Evolutionary conservation across 2,888 invertebrate genomes (phyloP), one percentile per base, ranked within the genome.

Genomic region (Mylabris sibirica): DNA sequence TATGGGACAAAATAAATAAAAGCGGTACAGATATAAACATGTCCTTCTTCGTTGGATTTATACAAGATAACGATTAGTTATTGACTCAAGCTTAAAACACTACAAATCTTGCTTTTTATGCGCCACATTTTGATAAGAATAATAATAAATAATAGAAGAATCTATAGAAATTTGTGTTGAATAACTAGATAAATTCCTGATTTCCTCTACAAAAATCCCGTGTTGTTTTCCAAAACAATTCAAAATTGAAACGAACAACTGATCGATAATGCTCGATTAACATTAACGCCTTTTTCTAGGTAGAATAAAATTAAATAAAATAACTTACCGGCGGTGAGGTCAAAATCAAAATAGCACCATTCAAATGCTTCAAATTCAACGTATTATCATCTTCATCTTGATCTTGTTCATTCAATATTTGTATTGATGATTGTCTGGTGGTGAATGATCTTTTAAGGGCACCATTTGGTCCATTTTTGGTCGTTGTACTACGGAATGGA

Each of bases 321-420:
- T 14, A 57, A 87, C 91, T 89, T 87, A 95, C 94, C 88, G 93
- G 90, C 67, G 95, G 95, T 59, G 93, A 91, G 38, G 94, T 95
- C 73, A 95, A 87, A 71, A 94, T 87, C 78, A 92, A 90, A 75
- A 95, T 90, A 44, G 95, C 95, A 80, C 93, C 91, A 80, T 92
- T 93, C 77, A 95, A 87, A 82, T 94, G 92, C 83, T 92, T 93
- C 82, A 95, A 84, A 75, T 92, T 93, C 72, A 93, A 86, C 1
- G 92, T 91, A 79, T 87, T 87, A 73, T 90, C 91, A 67, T 90
- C 89, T 63, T 91, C 91, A 17, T 78, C 78, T 60, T 89, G 88
- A 0, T 88, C 87, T 17, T 57, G 57, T 26, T 74, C 72, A 64
- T 78, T 75, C 12, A 88, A 85, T 57, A 91, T 86, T 77, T 91